Conservation (phyloP, 2,888 invertebrate species). For the Apodemia mormo region DNA sequence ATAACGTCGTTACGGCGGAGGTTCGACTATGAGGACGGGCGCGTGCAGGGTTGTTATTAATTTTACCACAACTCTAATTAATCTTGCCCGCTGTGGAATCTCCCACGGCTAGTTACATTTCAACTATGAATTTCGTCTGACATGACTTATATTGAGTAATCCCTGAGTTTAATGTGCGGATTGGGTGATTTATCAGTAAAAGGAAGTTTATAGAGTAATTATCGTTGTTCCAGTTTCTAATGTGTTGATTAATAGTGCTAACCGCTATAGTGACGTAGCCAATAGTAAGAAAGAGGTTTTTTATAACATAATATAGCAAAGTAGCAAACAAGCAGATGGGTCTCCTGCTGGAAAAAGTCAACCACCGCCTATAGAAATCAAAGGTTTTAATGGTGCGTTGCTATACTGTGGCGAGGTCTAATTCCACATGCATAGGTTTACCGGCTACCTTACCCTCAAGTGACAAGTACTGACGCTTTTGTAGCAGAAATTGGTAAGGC, state of each 20-base stretch:
- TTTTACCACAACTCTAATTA: slow-evolving; percentile 75
- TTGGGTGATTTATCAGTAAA: slow-evolving; percentile 3
- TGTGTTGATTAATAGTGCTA: neutral
- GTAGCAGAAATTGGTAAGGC: too few species aligned
- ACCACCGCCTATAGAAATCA: too few species aligned
- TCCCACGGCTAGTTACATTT: slow-evolving; percentile 51
- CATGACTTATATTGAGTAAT: slow-evolving; percentile 40
- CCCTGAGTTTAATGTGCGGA: slow-evolving; percentile 19
- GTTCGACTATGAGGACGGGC: slow-evolving; percentile 52
- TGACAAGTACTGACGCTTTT: too few species aligned
- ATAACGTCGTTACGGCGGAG: slow-evolving; percentile 23
- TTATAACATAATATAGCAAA: too few species aligned
- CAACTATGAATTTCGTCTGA: slow-evolving; percentile 45
- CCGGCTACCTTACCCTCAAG: too few species aligned
- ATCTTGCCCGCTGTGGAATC: slow-evolving; percentile 69
- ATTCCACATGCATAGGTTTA: too few species aligned
- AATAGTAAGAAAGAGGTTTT: too few species aligned
- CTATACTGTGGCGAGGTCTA: too few species aligned
- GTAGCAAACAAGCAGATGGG: too few species aligned
- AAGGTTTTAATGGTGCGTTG: too few species aligned
- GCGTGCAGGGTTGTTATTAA: slow-evolving; percentile 63
- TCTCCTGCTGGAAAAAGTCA: too few species aligned
- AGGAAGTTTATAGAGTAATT: neutral
- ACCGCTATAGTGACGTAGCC: too few species aligned
- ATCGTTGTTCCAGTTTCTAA: neutral